Evolutionary conservation across 2,888 invertebrate species (phyloP), one percentile per base, ranked within the genome.

Genomic region (Tetropium fuscum): DNA sequence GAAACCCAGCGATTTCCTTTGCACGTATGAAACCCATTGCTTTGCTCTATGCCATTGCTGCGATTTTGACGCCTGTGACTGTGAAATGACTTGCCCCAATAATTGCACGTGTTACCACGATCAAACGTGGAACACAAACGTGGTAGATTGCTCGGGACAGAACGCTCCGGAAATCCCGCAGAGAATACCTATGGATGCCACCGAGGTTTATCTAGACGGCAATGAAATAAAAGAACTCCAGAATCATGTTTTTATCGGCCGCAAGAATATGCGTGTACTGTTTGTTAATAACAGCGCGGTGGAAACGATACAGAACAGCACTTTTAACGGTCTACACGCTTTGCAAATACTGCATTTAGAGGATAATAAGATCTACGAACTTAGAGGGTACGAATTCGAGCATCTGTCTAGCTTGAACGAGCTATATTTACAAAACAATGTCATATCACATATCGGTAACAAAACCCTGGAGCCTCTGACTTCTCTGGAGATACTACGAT

Each of bases 21-120:
- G 96, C 84, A 91, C 90, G 74, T 97, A 97, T 84, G 92, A 93
- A 78, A 90, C 92, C 51, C 95, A 96, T 83, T 97, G 97, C 83
- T 96, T 96, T 82, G 93, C 95, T 32, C 87, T 94, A 47, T 97
- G 97, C 82, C 94, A 95, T 80, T 97, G 97, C 83, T 97, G 97
- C 83, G 96, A 96, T 80, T 97, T 94, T 80, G 95, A 95, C 79
- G 94, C 94, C 63, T 97, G 97, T 82, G 97, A 97, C 82, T 97
- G 97, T 83, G 95, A 97, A 84, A 95, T 96, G 93, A 95, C 93
- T 65, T 97, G 97, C 78, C 97, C 97, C 22, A 88, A 89, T 73
- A 94, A 94, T 76, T 97, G 97, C 84, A 91, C 92, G 70, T 97
- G 97, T 82, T 97, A 94, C 83, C 95, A 95, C 81, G 97, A 97